phyloP scores from a whole-genome alignment of 2,888 invertebrate species.

The Agriopis marginaria region DNA sequence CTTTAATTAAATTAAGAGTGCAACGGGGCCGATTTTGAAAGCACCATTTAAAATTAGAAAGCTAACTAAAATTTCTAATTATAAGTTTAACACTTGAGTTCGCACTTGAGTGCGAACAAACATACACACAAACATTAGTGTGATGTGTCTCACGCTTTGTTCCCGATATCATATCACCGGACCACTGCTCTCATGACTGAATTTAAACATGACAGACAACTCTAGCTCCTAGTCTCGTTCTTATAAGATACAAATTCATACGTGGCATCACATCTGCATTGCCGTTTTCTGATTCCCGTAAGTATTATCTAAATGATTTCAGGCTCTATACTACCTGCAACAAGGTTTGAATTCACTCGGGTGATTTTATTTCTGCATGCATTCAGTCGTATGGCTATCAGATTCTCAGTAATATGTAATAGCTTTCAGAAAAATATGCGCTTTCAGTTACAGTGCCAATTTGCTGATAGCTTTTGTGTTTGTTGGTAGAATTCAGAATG shows the following conservation, averaged over 20 bases:
- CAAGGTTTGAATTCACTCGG: background rate
- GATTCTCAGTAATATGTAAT: slow-evolving; percentile 8
- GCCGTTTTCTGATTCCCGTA: background rate
- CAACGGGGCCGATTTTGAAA: too few relatives aligned
- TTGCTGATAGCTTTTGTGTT: slow-evolving; percentile 15
- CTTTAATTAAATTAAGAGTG: too few relatives aligned
- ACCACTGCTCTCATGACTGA: too few relatives aligned
- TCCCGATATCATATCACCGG: too few relatives aligned
- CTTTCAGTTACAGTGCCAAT: slow-evolving; percentile 11
- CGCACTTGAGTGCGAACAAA: too few relatives aligned
- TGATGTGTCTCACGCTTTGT: too few relatives aligned
- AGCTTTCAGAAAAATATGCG: slow-evolving; percentile 14
- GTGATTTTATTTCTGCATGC: background rate
- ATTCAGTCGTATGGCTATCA: background rate
- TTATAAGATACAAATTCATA: background rate
- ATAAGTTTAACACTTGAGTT: too few relatives aligned
- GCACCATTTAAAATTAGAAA: too few relatives aligned
- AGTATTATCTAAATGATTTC: background rate
- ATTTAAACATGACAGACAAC: background rate
- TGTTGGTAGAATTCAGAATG: background rate
- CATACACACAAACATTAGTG: too few relatives aligned
- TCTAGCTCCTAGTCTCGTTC: background rate
- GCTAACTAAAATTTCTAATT: too few relatives aligned
- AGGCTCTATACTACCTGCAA: background rate
- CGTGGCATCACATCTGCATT: slow-evolving; percentile 4